Conservation (phyloP, 1,140 invertebrate genomes). For the Chymomyza costata region DNA sequence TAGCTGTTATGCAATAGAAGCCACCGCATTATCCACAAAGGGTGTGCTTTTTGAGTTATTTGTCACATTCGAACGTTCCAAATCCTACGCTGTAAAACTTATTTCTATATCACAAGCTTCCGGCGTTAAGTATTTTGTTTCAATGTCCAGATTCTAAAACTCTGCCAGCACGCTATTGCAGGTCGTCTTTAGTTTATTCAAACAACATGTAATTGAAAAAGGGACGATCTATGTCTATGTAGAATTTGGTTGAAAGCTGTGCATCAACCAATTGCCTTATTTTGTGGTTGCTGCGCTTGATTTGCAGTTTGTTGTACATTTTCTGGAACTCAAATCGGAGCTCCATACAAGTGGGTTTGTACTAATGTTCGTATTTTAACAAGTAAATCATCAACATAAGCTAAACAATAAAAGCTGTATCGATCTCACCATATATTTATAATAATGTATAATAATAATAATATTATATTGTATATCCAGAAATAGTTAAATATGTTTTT, state of each 20-base stretch:
- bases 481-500: too few species aligned
- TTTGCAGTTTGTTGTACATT: constrained; percentile 79
- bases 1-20: constrained; percentile 93
- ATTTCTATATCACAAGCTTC: constrained; percentile 95
- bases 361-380: too few species aligned
- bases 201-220: constrained; percentile 91
- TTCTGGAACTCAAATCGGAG: constrained; percentile 77
- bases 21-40: constrained; percentile 85
- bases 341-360: too few species aligned
- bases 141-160: constrained; percentile 83
- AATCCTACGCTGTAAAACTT: constrained; percentile 89
- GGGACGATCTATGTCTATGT: constrained; percentile 89
- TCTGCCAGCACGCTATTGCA: constrained; percentile 86
- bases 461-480: too few species aligned
- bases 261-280: constrained; percentile 51
- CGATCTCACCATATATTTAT: too few species aligned
- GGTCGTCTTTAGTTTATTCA: constrained; percentile 86
- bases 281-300: constrained; percentile 77
- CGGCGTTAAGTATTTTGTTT: constrained; percentile 78
- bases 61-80: constrained; percentile 82
- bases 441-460: too few species aligned
- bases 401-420: too few species aligned
- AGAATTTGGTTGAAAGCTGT: constrained; percentile 79
- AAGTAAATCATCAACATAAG: too few species aligned
- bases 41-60: constrained; percentile 81